Percentiles rank a stretch among this genome's conserved stretches.
Evolutionary conservation across 2,113 vertebrate species (phyloP).

Genomic region (Oncorhynchus gorbuscha): DNA sequence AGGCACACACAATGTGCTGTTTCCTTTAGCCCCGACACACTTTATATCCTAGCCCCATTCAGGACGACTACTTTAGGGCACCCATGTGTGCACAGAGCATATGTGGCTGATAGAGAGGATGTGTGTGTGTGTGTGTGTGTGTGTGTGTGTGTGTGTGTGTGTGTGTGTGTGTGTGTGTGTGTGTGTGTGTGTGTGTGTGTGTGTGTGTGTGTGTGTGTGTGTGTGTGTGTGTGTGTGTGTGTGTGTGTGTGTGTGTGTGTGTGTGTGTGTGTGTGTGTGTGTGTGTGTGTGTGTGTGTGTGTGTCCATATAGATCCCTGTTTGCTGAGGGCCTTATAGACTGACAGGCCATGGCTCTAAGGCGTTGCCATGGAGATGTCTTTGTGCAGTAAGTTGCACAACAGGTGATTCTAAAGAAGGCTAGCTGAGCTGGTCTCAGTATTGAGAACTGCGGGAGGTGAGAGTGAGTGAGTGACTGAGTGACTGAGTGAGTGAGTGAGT

Average conservation of each 20-base stretch:
- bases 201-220: slow-evolving; percentile 24
- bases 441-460: slow-evolving; percentile 47
- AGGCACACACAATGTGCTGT: slow-evolving; percentile 62
- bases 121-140: slow-evolving; percentile 13
- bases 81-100: slow-evolving; percentile 40
- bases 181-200: slow-evolving; percentile 30
- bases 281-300: slow-evolving; percentile 22
- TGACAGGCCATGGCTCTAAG: slow-evolving; percentile 56
- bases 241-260: slow-evolving; percentile 21
- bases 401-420: slow-evolving; percentile 68
- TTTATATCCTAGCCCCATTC: slow-evolving; percentile 71
- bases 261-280: slow-evolving; percentile 10
- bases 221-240: slow-evolving; percentile 15
- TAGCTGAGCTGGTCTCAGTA: slow-evolving; percentile 36
- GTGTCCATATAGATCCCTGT: slow-evolving; percentile 52
- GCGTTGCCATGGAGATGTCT: slow-evolving; percentile 72
- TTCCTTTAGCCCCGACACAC: slow-evolving; percentile 64
- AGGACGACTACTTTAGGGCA: slow-evolving; percentile 57
- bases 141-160: slow-evolving; percentile 28
- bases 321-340: slow-evolving; percentile 66
- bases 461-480: not conserved
- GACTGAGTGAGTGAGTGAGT: not conserved
- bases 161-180: slow-evolving; percentile 25
- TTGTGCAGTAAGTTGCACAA: slow-evolving; percentile 69
- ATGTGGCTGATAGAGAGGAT: slow-evolving; percentile 33